Conservation (phyloP, 1,140 invertebrate genomes). For the Littorina saxatilis region DNA sequence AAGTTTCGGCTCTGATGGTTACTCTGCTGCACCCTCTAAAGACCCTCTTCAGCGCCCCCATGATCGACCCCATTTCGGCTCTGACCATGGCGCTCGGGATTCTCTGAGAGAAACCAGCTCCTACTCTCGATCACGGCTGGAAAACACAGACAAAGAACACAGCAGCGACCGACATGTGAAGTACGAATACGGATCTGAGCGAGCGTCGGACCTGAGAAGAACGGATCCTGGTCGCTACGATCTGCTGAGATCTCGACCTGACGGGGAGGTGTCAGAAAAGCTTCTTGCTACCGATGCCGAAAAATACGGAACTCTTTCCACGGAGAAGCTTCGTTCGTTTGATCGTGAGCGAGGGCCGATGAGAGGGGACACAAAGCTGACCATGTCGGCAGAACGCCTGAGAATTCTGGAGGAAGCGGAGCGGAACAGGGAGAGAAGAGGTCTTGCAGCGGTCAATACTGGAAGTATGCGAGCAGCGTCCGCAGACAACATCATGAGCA, state of each 20-base stretch:
- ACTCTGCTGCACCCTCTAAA: background rate
- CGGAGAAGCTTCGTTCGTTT: conserved; percentile 16
- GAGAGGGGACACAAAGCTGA: background rate
- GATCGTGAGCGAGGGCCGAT: conserved; percentile 21
- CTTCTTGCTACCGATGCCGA: background rate
- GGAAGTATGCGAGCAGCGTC: background rate
- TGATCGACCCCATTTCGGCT: conserved; percentile 34
- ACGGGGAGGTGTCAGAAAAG: conserved; percentile 57
- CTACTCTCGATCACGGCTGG: background rate
- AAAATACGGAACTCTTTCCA: background rate
- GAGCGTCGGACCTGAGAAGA: background rate
- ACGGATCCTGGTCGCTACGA: conserved; percentile 12
- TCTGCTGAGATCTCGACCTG: conserved; percentile 49
- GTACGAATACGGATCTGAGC: background rate
- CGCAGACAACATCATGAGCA: conserved; percentile 21
- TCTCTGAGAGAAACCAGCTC: background rate
- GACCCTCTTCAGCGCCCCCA: background rate
- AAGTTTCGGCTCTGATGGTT: conserved; percentile 9
- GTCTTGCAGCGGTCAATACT: background rate
- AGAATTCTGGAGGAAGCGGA: conserved; percentile 33
- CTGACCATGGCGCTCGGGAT: conserved; percentile 19
- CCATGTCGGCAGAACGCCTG: conserved; percentile 29
- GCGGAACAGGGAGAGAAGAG: conserved; percentile 17
- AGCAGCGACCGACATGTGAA: background rate
- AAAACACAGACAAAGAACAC: background rate